Conservation (phyloP, 1,140 invertebrate species). For the Habropoda laboriosa region DNA sequence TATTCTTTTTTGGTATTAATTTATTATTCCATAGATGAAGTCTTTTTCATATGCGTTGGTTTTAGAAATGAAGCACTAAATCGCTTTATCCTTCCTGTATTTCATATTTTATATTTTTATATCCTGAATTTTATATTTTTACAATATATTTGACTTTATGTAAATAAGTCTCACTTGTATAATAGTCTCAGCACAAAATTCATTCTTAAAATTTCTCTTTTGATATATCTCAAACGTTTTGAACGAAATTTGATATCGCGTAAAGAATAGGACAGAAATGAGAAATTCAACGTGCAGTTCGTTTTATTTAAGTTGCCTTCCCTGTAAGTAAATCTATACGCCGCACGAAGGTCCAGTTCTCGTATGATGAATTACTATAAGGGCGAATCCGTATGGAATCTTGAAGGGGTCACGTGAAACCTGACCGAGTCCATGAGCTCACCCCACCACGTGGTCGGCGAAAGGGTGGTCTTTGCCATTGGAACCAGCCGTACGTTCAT, state of each 20-base stretch:
- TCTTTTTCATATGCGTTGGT: no score
- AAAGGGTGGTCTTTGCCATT: constrained; percentile 73
- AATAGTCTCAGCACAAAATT: no score
- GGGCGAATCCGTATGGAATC: constrained; percentile 53
- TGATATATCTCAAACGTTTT: background rate
- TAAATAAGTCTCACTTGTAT: no score
- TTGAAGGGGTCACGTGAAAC: constrained; percentile 66
- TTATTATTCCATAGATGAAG: no score
- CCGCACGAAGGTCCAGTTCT: constrained; percentile 43
- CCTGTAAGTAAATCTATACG: background rate
- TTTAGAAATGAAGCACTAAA: no score
- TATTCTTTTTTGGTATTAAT: no score
- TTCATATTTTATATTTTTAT: no score
- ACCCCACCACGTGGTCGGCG: constrained; percentile 71
- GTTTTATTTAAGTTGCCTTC: background rate
- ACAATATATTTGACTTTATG: no score
- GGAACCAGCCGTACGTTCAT: constrained; percentile 69
- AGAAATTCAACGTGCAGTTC: background rate
- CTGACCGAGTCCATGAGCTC: constrained; percentile 66
- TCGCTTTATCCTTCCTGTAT: no score
- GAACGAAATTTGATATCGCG: background rate
- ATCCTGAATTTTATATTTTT: no score
- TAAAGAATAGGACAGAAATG: background rate
- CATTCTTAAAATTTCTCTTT: no score
- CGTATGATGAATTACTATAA: constrained; percentile 41